Evolutionary conservation across 2,113 vertebrate genomes (phyloP).

Genomic region (Thymallus thymallus): DNA sequence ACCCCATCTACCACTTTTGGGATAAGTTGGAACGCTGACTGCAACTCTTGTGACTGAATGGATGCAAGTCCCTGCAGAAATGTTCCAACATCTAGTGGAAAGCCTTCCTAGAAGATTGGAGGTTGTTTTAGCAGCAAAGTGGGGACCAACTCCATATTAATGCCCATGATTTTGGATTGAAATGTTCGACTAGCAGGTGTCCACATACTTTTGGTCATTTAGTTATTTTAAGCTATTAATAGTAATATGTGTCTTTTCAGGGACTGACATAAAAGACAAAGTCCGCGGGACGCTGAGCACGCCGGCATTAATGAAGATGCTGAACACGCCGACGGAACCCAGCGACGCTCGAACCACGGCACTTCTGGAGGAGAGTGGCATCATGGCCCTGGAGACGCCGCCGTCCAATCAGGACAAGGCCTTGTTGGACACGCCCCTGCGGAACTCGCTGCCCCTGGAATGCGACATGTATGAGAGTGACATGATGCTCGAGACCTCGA

Average conservation of each 20-base stretch:
- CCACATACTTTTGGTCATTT: too few relatives aligned
- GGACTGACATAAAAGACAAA: constrained; percentile 96
- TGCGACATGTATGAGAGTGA: constrained; percentile 98
- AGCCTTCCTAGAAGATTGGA: too few relatives aligned
- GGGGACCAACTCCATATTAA: too few relatives aligned
- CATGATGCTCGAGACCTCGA: constrained; percentile 93
- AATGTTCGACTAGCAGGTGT: too few relatives aligned
- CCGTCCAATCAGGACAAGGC: constrained; percentile 79
- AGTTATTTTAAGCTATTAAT: too few relatives aligned
- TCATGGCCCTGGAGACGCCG: constrained; percentile 81
- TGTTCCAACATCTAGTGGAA: too few relatives aligned
- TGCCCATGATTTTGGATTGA: too few relatives aligned
- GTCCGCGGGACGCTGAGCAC: constrained; percentile 86
- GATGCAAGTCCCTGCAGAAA: too few relatives aligned
- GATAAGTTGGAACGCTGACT: too few relatives aligned
- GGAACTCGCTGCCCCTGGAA: constrained; percentile 86
- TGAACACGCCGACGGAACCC: constrained; percentile 85
- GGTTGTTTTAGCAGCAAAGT: too few relatives aligned
- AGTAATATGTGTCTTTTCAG: constrained; percentile 58
- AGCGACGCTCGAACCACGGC: constrained; percentile 80
- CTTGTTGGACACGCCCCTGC: constrained; percentile 80
- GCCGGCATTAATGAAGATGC: constrained; percentile 89
- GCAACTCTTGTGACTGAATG: too few relatives aligned
- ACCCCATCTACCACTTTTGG: too few relatives aligned
- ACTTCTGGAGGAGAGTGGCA: constrained; percentile 77